phyloP scores from a whole-genome alignment of 2,888 invertebrate genomes.

The Dolichopus griseipennis region DNA sequence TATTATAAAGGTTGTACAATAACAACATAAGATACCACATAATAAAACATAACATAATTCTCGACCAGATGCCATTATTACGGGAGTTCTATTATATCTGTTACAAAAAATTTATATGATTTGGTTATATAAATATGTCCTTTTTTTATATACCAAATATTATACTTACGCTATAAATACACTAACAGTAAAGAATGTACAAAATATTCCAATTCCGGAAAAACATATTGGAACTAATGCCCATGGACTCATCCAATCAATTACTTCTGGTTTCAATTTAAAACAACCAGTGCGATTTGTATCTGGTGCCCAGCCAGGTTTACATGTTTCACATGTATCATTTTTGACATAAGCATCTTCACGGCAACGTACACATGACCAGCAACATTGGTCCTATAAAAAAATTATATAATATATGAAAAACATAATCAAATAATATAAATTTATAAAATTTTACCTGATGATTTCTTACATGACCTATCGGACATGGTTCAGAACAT shows the following conservation, averaged over 20 bases:
- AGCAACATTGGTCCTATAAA: conserved; percentile 54
- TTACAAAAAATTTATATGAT: not conserved
- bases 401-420: no score
- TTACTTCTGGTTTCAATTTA: conserved; percentile 50
- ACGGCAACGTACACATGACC: conserved; percentile 59
- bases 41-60: conserved; percentile 68
- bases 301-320: conserved; percentile 48
- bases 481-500: conserved; percentile 54
- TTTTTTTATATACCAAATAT: not conserved
- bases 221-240: conserved; percentile 55
- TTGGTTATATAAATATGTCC: not conserved
- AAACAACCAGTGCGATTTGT: conserved; percentile 47
- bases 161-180: conserved; percentile 52
- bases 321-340: conserved; percentile 51
- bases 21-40: conserved; percentile 60
- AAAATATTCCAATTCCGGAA: conserved; percentile 52
- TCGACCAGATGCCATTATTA: conserved; percentile 69
- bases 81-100: conserved; percentile 51
- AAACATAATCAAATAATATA: no score
- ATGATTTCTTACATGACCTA: conserved; percentile 52
- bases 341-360: conserved; percentile 54
- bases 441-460: conserved; percentile 36
- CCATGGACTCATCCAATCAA: conserved; percentile 58
- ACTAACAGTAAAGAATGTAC: conserved; percentile 52
- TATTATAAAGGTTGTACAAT: conserved; percentile 61